phyloP scores from a whole-genome alignment of 2,113 vertebrate genomes.

The Muntiacus muntjak region DNA sequence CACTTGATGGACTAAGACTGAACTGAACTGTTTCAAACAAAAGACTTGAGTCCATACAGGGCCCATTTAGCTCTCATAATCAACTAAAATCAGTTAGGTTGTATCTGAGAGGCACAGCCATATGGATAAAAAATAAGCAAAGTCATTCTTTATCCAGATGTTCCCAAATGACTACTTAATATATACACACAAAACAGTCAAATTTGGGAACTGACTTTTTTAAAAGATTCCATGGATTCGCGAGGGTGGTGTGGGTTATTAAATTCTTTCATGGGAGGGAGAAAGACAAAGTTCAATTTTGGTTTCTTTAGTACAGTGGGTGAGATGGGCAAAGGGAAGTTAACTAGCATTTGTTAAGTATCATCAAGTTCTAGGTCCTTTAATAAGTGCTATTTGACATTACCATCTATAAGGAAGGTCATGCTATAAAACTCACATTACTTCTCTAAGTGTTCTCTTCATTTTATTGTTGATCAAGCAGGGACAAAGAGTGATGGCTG shows the following conservation, averaged over 20 bases:
- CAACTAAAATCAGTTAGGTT: constrained; percentile 12
- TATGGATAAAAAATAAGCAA: background rate
- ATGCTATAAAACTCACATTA: background rate
- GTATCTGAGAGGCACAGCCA: background rate
- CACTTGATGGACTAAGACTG: background rate
- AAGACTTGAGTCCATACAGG: background rate
- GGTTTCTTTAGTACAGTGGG: background rate
- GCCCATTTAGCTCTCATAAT: background rate
- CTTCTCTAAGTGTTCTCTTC: background rate
- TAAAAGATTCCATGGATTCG: background rate
- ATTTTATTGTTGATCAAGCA: background rate
- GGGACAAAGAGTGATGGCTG: background rate
- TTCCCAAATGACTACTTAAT: background rate
- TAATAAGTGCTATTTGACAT: background rate
- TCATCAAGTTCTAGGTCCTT: background rate
- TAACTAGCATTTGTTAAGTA: background rate
- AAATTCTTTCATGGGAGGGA: background rate
- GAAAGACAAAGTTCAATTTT: background rate
- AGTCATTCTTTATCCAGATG: constrained; percentile 17
- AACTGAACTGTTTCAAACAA: background rate
- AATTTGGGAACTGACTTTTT: background rate
- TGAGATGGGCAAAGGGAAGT: background rate
- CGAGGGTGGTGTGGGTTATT: background rate
- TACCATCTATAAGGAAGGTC: background rate
- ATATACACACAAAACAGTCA: background rate